phyloP scores from a whole-genome alignment of 2,113 vertebrate species.

The Melospiza georgiana region DNA sequence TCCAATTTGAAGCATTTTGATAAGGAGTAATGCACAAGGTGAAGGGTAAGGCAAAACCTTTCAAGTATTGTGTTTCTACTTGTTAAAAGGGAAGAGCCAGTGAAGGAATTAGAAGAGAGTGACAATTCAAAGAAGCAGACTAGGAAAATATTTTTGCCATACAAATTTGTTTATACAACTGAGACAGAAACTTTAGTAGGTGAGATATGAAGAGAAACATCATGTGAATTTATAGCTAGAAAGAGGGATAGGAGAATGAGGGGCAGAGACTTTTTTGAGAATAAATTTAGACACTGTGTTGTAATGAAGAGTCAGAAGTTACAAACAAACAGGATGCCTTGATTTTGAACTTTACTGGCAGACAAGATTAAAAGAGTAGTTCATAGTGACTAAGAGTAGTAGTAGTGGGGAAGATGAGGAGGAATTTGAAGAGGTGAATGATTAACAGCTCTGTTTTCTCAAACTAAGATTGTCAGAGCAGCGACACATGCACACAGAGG shows the following conservation, averaged over 20 bases:
- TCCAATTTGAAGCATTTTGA: background rate
- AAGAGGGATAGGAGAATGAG: background rate
- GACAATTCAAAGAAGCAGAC: conserved; percentile 31
- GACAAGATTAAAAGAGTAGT: background rate
- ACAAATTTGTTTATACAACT: background rate
- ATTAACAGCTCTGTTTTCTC: conserved; percentile 8
- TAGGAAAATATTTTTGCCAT: conserved; percentile 43
- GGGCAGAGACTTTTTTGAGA: background rate
- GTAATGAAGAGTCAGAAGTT: background rate
- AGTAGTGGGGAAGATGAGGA: background rate
- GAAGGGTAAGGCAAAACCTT: background rate
- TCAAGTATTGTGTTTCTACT: background rate
- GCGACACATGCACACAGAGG: background rate
- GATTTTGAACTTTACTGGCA: conserved; percentile 6
- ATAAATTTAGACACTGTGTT: background rate
- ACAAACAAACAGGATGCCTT: background rate
- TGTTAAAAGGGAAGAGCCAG: background rate
- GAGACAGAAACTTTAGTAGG: background rate
- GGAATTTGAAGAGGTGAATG: background rate
- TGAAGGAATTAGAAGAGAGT: background rate
- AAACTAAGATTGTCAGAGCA: background rate
- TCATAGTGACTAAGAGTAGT: background rate
- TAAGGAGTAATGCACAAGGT: background rate
- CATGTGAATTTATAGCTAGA: background rate
- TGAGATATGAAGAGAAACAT: background rate